Evolutionary conservation across 1,140 invertebrate genomes (phyloP).

Genomic region (Ceratina calcarata): DNA sequence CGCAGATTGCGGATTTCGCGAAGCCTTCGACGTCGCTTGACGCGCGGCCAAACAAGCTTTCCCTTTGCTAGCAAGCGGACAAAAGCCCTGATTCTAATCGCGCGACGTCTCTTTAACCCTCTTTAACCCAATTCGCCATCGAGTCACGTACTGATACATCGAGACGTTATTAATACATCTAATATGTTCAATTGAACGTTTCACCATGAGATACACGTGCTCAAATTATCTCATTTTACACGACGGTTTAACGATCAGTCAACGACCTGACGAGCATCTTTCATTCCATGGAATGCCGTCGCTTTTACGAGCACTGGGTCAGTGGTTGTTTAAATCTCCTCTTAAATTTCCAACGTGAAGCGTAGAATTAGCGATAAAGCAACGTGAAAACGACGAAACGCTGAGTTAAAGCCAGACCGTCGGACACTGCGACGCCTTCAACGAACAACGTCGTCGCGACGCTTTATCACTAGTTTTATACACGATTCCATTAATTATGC

Average conservation of each 20-base stretch:
- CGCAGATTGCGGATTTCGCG: background rate
- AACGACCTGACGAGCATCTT: background rate
- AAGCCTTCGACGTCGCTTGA: background rate
- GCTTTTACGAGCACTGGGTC: background rate
- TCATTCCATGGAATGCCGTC: background rate
- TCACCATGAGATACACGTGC: background rate
- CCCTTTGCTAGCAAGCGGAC: background rate
- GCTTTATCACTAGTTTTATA: constrained; percentile 52
- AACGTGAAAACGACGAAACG: constrained; percentile 1
- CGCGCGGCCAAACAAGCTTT: background rate
- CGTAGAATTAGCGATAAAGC: constrained; percentile 34
- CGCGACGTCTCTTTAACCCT: too few species aligned
- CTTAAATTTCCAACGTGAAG: background rate
- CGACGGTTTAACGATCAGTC: background rate
- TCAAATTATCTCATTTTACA: background rate
- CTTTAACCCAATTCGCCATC: too few species aligned
- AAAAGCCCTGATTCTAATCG: too few species aligned
- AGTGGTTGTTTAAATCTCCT: background rate
- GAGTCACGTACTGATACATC: too few species aligned
- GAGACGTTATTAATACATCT: too few species aligned
- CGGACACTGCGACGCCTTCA: background rate
- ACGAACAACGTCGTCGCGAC: constrained; percentile 32
- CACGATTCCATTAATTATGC: constrained; percentile 29
- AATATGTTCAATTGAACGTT: too few species aligned
- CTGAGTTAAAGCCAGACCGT: background rate